These are phyloP conservation scores for mouse (Mus musculus) DNA, from an alignment of 2,113 vertebrate species.

Conservation along the genomic window GRCm39 chr3:20229501-20230000, in stretches of 20 bases:
- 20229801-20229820: not conserved
- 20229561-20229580: not conserved
- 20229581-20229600: not conserved
- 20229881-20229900: not conserved
- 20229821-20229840: slow-evolving; percentile 21
- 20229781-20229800: slow-evolving; percentile 26
- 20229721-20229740: not conserved
- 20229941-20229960: slow-evolving; percentile 1
- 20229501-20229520: not conserved
- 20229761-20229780: not conserved
- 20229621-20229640: too few species aligned
- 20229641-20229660: not conserved
- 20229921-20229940: not conserved
- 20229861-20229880: not conserved
- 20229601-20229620: not conserved
- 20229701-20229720: not conserved
- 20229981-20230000: not conserved
- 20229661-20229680: not conserved
- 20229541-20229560: not conserved
- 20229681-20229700: not conserved
- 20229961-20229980: not conserved
- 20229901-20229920: slow-evolving; percentile 7
- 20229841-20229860: not conserved
- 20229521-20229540: not conserved
- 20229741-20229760: not conserved